Base-by-base conservation (phyloP, 2,797 vertebrate genomes). In the Sebastes vulpes region DNA sequence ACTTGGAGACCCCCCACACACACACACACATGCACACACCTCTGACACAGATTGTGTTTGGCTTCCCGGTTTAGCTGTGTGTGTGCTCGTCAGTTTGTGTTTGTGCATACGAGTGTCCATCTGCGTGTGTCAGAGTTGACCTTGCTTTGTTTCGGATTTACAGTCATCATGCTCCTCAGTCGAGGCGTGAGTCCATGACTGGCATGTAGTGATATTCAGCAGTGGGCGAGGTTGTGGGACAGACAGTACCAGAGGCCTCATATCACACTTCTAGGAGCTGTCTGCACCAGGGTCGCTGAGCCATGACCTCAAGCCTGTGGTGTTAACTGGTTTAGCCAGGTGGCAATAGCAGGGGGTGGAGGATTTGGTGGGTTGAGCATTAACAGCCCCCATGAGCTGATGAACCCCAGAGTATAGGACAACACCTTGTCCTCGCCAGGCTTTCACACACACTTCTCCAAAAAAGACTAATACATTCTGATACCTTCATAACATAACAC, bases 281-380 rank as follows among this genome's bases (percentile, higher is more conserved):
- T 82, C 88, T 92, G 90, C 86, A 89, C 84, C 72, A 64, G 87
- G 90, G 88, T 86, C 81, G 61, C 83, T 77, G 86, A 94, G 91
- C 89, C 91, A 84, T 89, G 92, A 95, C 94, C 94, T 89, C 79
- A 80, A 92, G 91, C 87, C 89, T 89, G 87, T 79, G 61, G 89
- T 93, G 94, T 94, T 93, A 95, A 95, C 94, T 92, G 92, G 86
- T 89, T 94, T 90, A 91, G 93, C 87, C 92, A 89, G 93, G 93
- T 93, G 93, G 93, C 93, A 88, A 86, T 90, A 79, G 90, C 79
- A 78, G 82, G 83, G 82, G 76, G 70, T 31, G 76, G 61, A 52
- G 73, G 84, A 88, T 86, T 87, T 77, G 74, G 73, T 79, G 83
- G 81, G 80, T 53, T 83, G 88, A 86, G 80, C 82, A 82, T 87